Base-by-base conservation (phyloP, 2,888 invertebrate species). In the Caenorhabditis plicata region DNA sequence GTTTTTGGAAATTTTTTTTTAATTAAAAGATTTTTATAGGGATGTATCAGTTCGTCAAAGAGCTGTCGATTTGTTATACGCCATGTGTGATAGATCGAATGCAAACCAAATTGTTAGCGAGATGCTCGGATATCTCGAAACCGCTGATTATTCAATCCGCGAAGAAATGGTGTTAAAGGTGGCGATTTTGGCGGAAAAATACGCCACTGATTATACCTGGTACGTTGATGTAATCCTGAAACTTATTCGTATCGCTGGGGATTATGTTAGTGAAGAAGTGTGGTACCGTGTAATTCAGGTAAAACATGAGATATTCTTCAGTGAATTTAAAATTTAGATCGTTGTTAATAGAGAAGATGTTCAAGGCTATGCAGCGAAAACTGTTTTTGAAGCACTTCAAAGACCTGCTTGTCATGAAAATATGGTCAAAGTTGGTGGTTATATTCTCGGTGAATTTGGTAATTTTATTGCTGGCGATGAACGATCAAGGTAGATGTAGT, bases 391-490 rank as follows among this genome's bases (percentile, higher is more conserved):
- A 53, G 81, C 80, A 7, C 70, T 80, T 3, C 77, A 98, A 85
- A 95, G 95, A 27, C 95, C 96, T 19, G 96, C 98, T 23, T 99
- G 98, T 81, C 98, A 98, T 83, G 98, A 99, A 84, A 99, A 99
- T 83, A 98, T 99, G 98, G 96, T 98, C 1, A 99, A 98, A 87
- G 98, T 98, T 49, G 96, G 96, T 60, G 98, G 96, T 25, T 98
- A 98, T 80, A 96, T 99, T 77, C 87, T 98, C 60, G 98, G 98
- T 62, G 96, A 98, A 84, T 98, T 98, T 85, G 98, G 98, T 47
- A 99, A 99, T 85, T 87, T 99, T 60, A 98, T 98, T 82, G 98
- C 98, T 74, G 98, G 98, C 15, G 98, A 98, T 83, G 90, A 92
- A 60, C 87, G 96, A 54, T 98, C 96, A 40, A 83, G n/a, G n/a